A percentile compares a stretch with the other conserved stretches of the same genome.
Evolutionary conservation across 2,888 invertebrate genomes (phyloP).

Genomic region (Sphaeridia pumilis): DNA sequence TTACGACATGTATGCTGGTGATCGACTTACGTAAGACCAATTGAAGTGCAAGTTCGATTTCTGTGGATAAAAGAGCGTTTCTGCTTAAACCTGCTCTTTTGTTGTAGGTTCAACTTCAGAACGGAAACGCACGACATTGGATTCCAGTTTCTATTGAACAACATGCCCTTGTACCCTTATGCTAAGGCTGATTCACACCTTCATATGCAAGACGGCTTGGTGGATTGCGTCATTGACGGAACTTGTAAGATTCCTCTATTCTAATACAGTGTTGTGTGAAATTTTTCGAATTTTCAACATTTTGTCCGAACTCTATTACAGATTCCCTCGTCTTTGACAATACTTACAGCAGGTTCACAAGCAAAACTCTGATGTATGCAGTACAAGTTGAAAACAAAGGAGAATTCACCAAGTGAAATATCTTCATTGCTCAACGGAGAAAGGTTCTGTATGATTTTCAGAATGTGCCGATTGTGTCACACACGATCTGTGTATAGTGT

Average conservation of each 20-base stretch:
- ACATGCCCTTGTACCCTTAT: background rate
- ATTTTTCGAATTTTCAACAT: background rate
- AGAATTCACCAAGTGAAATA: no score
- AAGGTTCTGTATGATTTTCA: no score
- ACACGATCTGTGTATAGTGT: no score
- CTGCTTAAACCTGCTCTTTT: no score
- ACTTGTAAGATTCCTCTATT: background rate
- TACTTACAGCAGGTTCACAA: conserved; percentile 1
- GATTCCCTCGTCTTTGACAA: conserved; percentile 13
- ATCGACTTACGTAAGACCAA: background rate
- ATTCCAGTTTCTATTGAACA: conserved; percentile 1
- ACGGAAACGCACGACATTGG: conserved; percentile 9
- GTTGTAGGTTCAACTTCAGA: conserved; percentile 9
- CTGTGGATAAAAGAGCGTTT: no score
- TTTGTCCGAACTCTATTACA: background rate
- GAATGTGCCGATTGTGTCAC: no score
- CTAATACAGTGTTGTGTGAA: no score
- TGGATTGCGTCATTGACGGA: background rate
- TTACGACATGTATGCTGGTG: background rate
- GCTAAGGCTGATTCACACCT: conserved; percentile 2
- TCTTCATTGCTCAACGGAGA: no score
- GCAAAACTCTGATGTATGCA: conserved; percentile 1
- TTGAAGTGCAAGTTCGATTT: background rate
- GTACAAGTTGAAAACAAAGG: background rate
- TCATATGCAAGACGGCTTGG: background rate